A percentile compares a stretch with the other conserved stretches of the same genome.
Conservation (phyloP, 2,113 vertebrate genomes). For the Caranx ignobilis region DNA sequence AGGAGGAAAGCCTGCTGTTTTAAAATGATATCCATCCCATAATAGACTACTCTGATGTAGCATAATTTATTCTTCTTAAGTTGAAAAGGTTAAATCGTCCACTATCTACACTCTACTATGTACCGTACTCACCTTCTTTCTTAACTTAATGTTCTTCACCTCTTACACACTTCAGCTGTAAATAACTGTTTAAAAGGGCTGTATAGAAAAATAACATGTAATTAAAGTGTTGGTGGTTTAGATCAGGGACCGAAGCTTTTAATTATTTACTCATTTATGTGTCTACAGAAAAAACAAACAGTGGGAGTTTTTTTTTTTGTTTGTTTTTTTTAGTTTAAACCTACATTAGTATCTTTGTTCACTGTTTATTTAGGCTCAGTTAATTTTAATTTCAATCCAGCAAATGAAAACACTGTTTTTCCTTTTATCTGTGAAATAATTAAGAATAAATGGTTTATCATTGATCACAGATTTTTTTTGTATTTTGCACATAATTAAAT, state of each 20-base stretch:
- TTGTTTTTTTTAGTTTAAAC: background rate
- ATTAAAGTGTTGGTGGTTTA: constrained; percentile 56
- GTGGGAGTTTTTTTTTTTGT: background rate
- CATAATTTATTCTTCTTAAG: constrained; percentile 62
- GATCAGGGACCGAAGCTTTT: constrained; percentile 38
- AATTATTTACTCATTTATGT: constrained; percentile 18
- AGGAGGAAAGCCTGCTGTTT: constrained; percentile 39
- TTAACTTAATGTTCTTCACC: constrained; percentile 1
- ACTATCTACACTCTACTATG: background rate
- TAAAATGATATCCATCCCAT: constrained; percentile 35
- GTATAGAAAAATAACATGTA: constrained; percentile 59
- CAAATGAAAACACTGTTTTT: background rate
- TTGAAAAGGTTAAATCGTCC: background rate
- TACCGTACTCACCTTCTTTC: constrained; percentile 10
- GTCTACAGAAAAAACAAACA: background rate
- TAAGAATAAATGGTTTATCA: constrained; percentile 20
- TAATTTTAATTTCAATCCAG: background rate
- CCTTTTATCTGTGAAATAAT: constrained; percentile 20
- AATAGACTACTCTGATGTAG: constrained; percentile 47
- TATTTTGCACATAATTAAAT: constrained; percentile 1
- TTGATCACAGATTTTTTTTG: background rate
- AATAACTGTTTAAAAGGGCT: constrained; percentile 74
- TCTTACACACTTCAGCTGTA: constrained; percentile 46
- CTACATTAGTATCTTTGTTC: background rate
- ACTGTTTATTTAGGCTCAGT: background rate